Conservation (phyloP, 2,113 vertebrate species). For the Dryoscopus gambensis region DNA sequence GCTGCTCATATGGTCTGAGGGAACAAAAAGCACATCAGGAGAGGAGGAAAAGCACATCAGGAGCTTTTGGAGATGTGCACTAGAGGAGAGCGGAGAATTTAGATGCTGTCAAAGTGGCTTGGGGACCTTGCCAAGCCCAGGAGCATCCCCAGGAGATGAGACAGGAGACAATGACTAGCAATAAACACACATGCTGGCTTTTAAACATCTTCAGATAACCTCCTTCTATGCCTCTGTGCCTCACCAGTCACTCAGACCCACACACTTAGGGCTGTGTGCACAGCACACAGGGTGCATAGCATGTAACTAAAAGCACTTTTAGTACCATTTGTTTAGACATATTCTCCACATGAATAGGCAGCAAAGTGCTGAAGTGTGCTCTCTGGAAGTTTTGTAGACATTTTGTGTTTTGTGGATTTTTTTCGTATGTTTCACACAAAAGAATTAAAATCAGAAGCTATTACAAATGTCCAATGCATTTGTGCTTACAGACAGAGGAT, state of each 20-base stretch:
- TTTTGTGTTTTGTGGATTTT: not conserved
- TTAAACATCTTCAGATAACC: not conserved
- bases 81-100: not conserved
- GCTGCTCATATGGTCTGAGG: not conserved
- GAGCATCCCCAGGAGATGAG: not conserved
- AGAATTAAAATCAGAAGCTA: constrained; percentile 6
- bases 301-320: not conserved
- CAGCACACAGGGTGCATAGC: not conserved
- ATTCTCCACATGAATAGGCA: not conserved
- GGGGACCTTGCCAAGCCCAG: not conserved
- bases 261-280: not conserved
- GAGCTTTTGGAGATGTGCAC: not conserved
- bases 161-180: not conserved
- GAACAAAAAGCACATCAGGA: not conserved
- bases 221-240: not conserved
- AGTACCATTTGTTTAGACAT: not conserved
- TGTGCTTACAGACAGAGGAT: not conserved
- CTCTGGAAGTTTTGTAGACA: not conserved
- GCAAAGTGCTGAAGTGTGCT: constrained; percentile 1
- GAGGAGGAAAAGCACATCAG: not conserved
- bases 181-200: not conserved
- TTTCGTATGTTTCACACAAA: not conserved
- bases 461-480: not conserved
- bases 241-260: not conserved
- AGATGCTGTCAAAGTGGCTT: not conserved